phyloP scores from a whole-genome alignment of 2,888 invertebrate species.

The Acanthococcus lagerstroemiae region DNA sequence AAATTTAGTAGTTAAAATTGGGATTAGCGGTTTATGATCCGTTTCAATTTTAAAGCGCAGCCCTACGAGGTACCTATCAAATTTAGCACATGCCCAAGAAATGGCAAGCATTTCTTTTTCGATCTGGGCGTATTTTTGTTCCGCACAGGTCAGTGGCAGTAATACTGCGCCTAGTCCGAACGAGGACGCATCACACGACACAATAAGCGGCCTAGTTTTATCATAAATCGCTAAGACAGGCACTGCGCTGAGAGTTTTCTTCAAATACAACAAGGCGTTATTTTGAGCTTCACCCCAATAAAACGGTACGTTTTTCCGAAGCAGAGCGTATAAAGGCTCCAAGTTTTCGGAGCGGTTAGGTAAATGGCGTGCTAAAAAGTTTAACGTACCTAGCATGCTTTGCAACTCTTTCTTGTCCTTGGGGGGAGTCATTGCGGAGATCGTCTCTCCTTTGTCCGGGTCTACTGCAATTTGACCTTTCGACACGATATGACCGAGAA shows the following conservation, averaged over 20 bases:
- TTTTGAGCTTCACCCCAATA: slow-evolving; percentile 27
- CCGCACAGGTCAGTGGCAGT: slow-evolving; percentile 16
- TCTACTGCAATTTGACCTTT: slow-evolving; percentile 27
- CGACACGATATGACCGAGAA: slow-evolving; percentile 38
- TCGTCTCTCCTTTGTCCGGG: slow-evolving; percentile 27
- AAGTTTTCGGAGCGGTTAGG: slow-evolving; percentile 17
- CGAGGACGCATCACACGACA: not conserved
- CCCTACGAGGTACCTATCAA: not conserved
- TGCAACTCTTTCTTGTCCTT: slow-evolving; percentile 18
- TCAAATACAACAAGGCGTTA: slow-evolving; percentile 28
- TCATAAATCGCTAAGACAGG: slow-evolving; percentile 2
- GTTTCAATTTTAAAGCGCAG: not conserved
- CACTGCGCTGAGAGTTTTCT: slow-evolving; percentile 8
- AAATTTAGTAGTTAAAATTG: not conserved
- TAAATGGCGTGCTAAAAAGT: slow-evolving; percentile 25
- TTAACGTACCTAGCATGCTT: slow-evolving; percentile 28
- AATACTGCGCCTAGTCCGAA: slow-evolving; percentile 15
- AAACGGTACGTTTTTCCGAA: slow-evolving; percentile 23
- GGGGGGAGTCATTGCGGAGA: slow-evolving; percentile 28
- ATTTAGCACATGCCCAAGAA: not conserved
- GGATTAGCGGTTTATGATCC: not conserved
- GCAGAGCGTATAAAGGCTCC: slow-evolving; percentile 28
- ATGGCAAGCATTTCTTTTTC: not conserved
- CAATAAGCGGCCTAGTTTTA: not conserved
- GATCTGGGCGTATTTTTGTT: too few relatives aligned